Conservation (phyloP, 2,797 vertebrate species). For the Brachymystax lenok region DNA sequence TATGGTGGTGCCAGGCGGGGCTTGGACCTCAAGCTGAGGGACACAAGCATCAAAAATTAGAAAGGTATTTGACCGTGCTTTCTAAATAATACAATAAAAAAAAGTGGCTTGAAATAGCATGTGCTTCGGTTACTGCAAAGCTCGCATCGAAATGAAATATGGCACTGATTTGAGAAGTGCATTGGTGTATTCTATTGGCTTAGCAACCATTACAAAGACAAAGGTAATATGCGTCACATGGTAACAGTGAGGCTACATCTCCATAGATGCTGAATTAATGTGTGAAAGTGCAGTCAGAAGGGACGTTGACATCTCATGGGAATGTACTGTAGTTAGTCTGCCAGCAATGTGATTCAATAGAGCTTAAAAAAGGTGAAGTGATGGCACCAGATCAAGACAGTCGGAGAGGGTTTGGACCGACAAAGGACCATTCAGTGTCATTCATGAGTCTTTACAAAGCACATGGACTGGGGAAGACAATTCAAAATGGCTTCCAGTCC, state of each 20-base stretch:
- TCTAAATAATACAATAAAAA: too few species aligned
- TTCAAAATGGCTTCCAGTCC: slow-evolving; percentile 21
- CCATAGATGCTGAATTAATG: slow-evolving; percentile 22
- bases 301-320: slow-evolving; percentile 13
- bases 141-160: neutral
- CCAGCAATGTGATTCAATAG: slow-evolving; percentile 30
- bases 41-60: slow-evolving; percentile 6
- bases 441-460: slow-evolving; percentile 26
- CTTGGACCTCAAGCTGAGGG: slow-evolving; percentile 86
- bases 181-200: slow-evolving; percentile 31
- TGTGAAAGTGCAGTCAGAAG: slow-evolving; percentile 21
- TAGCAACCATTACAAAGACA: slow-evolving; percentile 16
- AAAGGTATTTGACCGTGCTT: neutral
- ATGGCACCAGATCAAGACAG: slow-evolving; percentile 22
- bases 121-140: slow-evolving; percentile 9
- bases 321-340: slow-evolving; percentile 14
- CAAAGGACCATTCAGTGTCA: slow-evolving; percentile 52
- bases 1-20: slow-evolving; percentile 85
- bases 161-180: slow-evolving; percentile 12
- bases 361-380: slow-evolving; percentile 29
- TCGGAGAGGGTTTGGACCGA: slow-evolving; percentile 37
- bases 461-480: slow-evolving; percentile 43
- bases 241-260: slow-evolving; percentile 15
- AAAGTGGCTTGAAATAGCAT: slow-evolving; percentile 38
- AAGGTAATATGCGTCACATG: slow-evolving; percentile 61